Base-by-base conservation (phyloP, 2,888 invertebrate species). In the Notodromas monacha region DNA sequence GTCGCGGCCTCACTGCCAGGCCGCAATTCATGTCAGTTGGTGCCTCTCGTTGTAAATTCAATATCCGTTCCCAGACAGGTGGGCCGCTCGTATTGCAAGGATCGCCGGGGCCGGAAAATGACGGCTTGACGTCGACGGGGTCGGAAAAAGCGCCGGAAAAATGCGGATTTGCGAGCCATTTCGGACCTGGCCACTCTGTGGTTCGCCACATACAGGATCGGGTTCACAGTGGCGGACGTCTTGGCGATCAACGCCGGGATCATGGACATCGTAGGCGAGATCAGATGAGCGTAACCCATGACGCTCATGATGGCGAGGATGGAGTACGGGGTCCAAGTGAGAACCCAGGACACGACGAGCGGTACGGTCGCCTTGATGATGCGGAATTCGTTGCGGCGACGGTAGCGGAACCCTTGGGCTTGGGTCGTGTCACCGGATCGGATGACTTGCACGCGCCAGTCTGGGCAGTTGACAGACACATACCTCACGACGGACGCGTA, bases 311-410 rank as follows among this genome's bases (percentile, higher is more conserved):
- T 54, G 10, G 73, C 61, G 1, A 74, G 63, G 1, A 65, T 47
- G 0, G 73, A 64, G 43, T 74, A 74, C 0, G 74, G 74, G 0
- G 69, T 68, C 74, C 74, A 76, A 1, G 73, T 64, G 6, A 64
- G 41, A 41, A 72, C 65, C 61, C 73, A 76, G 36, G 73, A 43
- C 1, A 57, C 57, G 35, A 72, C 65, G 1, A 70, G 62, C 13
- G 56, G 55, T 33, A 68, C 58, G 8, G 68, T 65, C 31, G 68
- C 56, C 32, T 59, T 51, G 0, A 69, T 65, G 30, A 70, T 48
- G 45, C 64, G 63, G 14, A 67, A 46, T 49, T 72, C 70, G n/a
- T 63, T 64, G 42, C 62, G 61, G 12, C 13, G 12, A 8, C 29
- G 31, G 3, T 31, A n/a, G 11, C 16, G 3, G 16, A 10, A 2